Percentiles rank a stretch among this genome's conserved stretches.
Conservation (phyloP, 2,797 vertebrate species). For the Enteromius unitaeniatus region DNA sequence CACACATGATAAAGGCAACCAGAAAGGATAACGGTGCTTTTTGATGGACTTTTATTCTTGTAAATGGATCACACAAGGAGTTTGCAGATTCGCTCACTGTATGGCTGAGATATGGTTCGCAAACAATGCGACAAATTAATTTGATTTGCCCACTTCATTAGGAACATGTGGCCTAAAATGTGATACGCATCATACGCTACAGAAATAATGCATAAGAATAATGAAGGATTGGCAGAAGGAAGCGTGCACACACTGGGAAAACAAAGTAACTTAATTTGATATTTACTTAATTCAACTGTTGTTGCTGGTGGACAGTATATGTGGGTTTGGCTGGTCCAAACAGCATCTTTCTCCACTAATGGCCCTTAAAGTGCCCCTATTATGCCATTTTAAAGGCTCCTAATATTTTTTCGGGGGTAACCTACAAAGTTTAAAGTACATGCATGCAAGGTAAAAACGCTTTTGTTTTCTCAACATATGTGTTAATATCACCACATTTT, state of each 20-base stretch:
- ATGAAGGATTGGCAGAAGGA: neutral
- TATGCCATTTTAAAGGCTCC: too few species aligned
- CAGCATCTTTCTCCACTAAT: neutral
- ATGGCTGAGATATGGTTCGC: neutral
- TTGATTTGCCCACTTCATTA: neutral
- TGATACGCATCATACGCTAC: neutral
- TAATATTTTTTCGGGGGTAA: too few species aligned
- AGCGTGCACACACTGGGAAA: neutral
- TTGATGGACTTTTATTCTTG: slow-evolving; percentile 10
- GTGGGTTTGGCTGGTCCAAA: neutral
- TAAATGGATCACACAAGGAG: neutral
- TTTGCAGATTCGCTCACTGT: neutral
- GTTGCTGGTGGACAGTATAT: neutral
- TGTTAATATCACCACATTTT: too few species aligned
- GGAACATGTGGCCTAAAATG: neutral
- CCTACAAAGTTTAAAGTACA: too few species aligned
- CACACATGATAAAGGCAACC: neutral
- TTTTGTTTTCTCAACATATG: too few species aligned
- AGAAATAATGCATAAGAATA: neutral
- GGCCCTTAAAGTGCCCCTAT: neutral
- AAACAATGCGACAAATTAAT: neutral
- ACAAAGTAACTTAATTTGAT: neutral
- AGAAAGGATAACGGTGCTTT: neutral
- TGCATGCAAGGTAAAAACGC: too few species aligned
- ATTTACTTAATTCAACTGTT: neutral